These are phyloP conservation scores for Tetrapedia diversipes DNA, from an alignment of 2,888 invertebrate species.

Conservation along the genomic window DNA sequence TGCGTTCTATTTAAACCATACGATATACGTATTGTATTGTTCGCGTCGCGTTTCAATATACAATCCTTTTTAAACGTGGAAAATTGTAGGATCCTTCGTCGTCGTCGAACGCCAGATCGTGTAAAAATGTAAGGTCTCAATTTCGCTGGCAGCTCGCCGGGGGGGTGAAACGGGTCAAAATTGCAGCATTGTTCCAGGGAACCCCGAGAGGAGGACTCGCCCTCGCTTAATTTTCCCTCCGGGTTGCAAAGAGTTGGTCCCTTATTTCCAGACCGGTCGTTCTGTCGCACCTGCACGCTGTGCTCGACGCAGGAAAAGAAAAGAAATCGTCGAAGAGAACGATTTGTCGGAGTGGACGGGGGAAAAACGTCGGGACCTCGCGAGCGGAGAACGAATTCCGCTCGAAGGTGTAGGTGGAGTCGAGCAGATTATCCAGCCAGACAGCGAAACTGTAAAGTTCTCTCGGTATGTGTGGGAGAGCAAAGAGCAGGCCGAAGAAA, in stretches of 20 bases:
- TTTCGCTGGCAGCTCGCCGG: slow-evolving; percentile 10
- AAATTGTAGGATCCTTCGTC: neutral
- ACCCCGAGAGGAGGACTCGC: neutral
- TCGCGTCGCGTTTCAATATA: neutral
- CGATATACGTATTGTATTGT: too few relatives aligned
- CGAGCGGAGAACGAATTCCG: slow-evolving; percentile 16
- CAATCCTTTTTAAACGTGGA: neutral
- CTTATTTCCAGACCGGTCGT: slow-evolving; percentile 38
- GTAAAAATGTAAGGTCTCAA: slow-evolving; percentile 19
- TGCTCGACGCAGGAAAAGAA: neutral
- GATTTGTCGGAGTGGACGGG: neutral
- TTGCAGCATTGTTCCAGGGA: slow-evolving; percentile 3
- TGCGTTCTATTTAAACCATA: neutral
- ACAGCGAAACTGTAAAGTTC: slow-evolving; percentile 78
- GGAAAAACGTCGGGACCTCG: neutral
- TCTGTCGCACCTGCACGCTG: slow-evolving; percentile 35
- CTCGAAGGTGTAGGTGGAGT: slow-evolving; percentile 61
- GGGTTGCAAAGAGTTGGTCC: slow-evolving; percentile 18
- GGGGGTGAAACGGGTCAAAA: slow-evolving; percentile 13
- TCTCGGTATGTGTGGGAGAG: slow-evolving; percentile 57
- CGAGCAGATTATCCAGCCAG: slow-evolving; percentile 77
- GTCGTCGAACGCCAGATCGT: neutral
- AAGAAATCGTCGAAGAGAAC: neutral
- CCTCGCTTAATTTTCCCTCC: slow-evolving; percentile 42
- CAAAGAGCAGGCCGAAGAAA: slow-evolving; percentile 55